Percentiles rank a stretch among this genome's conserved stretches.
These are phyloP conservation scores for Brachionus paranguensis DNA, from an alignment of 1,140 invertebrate genomes.

Conservation along the genomic window DNA sequence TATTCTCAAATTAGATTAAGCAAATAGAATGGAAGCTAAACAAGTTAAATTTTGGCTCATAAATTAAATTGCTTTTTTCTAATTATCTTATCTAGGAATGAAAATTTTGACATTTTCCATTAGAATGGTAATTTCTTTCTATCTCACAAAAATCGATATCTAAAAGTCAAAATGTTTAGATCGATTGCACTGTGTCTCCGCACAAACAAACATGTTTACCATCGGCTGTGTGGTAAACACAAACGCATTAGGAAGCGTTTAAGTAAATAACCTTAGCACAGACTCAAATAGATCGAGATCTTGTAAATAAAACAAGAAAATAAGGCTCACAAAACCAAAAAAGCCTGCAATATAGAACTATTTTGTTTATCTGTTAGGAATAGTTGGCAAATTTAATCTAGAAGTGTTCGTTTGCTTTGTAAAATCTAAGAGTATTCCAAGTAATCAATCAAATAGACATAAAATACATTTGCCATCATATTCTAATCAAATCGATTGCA, in stretches of 20 bases:
- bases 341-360: not conserved
- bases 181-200: not conserved
- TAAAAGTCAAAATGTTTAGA: not conserved
- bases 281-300: not conserved
- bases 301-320: not conserved
- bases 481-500: not conserved
- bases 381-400: not conserved
- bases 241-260: not conserved
- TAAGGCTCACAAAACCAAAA: not conserved
- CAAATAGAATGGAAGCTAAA: not conserved
- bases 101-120: not conserved
- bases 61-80: not conserved
- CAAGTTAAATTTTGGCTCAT: not conserved
- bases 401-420: not conserved
- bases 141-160: not conserved
- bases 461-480: not conserved
- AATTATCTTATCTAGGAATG: not conserved
- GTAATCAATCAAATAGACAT: not conserved
- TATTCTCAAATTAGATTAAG: not conserved
- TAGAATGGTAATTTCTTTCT: not conserved
- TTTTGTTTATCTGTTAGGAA: not conserved
- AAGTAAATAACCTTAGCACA: not conserved
- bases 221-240: not conserved
- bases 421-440: not conserved
- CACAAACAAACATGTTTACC: not conserved